A percentile compares a stretch with the other conserved stretches of the same genome.
phyloP scores from a whole-genome alignment of 1,140 invertebrate species.

The Neoseiulus cucumeris region DNA sequence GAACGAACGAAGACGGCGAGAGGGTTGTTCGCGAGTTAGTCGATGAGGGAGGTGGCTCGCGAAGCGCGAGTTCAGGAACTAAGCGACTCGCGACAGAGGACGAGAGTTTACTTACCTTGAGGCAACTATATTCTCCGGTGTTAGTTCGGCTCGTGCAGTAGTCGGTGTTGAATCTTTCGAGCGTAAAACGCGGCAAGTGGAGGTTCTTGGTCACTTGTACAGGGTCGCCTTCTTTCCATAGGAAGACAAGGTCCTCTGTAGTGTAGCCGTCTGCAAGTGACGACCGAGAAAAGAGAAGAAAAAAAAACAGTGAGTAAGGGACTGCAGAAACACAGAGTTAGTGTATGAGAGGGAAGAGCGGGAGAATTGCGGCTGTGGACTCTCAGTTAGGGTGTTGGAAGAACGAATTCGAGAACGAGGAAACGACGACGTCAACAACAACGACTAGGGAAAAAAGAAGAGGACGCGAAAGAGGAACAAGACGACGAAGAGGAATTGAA shows the following conservation, averaged over 20 bases:
- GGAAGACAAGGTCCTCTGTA: conserved; percentile 71
- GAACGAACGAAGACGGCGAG: too few species aligned
- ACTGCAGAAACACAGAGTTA: too few species aligned
- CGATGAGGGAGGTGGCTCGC: too few species aligned
- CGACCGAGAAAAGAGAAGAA: background rate
- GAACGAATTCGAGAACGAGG: too few species aligned
- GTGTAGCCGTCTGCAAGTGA: conserved; percentile 63
- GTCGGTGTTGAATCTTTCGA: conserved; percentile 27
- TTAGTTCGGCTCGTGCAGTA: conserved; percentile 32
- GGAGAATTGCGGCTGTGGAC: too few species aligned
- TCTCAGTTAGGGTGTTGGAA: too few species aligned
- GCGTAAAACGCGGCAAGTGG: conserved; percentile 34
- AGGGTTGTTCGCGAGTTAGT: too few species aligned
- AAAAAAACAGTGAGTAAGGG: too few species aligned
- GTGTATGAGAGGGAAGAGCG: too few species aligned
- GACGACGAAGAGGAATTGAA: too few species aligned
- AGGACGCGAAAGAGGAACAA: background rate
- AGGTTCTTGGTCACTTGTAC: conserved; percentile 82
- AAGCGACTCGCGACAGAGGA: too few species aligned
- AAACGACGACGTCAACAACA: background rate
- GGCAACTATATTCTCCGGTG: conserved; percentile 26
- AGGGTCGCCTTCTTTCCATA: conserved; percentile 78
- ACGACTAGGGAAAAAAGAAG: background rate
- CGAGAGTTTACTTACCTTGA: conserved; percentile 11
- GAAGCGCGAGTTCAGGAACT: too few species aligned